These are phyloP conservation scores for Lepilemur ruficaudatus DNA, from an alignment of 2,797 vertebrate genomes.

Conservation along the genomic window DNA sequence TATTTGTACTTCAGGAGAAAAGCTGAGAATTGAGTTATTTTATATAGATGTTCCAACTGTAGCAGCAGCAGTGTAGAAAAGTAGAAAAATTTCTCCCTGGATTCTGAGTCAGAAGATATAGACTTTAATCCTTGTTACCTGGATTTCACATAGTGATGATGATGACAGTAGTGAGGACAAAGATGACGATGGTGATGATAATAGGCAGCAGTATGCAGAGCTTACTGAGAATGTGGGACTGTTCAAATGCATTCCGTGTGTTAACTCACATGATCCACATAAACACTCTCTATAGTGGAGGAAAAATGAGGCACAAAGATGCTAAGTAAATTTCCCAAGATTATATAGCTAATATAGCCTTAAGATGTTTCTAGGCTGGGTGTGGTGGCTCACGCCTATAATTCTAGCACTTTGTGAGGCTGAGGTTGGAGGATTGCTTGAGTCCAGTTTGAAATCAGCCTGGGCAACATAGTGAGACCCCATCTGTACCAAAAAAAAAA, in stretches of 20 bases:
- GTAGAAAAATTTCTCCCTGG: background rate
- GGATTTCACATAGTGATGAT: background rate
- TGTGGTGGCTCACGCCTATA: background rate
- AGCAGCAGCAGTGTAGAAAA: background rate
- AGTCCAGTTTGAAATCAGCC: background rate
- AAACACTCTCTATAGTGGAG: background rate
- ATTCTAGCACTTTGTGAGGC: background rate
- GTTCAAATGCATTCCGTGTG: background rate
- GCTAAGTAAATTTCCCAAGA: background rate
- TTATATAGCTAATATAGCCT: background rate
- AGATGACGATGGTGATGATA: background rate
- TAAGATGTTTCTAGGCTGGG: background rate
- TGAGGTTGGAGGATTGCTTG: background rate
- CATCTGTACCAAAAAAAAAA: background rate
- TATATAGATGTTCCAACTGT: background rate
- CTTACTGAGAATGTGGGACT: background rate
- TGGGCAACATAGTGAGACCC: background rate
- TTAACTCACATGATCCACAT: background rate
- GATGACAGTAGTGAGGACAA: background rate
- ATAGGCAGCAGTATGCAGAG: no score
- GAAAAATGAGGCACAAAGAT: background rate
- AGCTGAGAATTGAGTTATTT: conserved; percentile 15
- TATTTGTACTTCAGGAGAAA: conserved; percentile 47
- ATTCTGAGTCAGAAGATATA: background rate
- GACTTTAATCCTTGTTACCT: background rate